Evolutionary conservation across 2,113 vertebrate genomes (phyloP).

Genomic region (Xiphophorus hellerii): DNA sequence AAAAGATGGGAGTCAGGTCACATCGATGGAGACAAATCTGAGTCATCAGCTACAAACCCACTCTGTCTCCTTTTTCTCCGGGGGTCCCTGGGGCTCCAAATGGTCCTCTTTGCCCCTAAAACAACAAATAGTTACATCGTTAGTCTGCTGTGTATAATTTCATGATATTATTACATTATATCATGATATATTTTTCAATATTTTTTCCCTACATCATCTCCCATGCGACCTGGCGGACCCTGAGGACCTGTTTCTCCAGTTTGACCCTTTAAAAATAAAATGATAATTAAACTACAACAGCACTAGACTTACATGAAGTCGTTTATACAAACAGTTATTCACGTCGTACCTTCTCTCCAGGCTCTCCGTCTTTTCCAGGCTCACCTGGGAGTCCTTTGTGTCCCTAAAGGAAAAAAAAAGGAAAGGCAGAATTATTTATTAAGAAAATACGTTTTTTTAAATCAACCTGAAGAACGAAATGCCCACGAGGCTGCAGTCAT

Average conservation of each 20-base stretch:
- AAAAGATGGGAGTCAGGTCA: slow-evolving; percentile 5
- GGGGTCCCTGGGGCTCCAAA: slow-evolving; percentile 73
- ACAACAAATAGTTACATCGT: not conserved
- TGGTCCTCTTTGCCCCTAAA: slow-evolving; percentile 80
- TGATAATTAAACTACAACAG: not conserved
- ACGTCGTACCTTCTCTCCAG: slow-evolving; percentile 76
- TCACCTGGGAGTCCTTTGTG: slow-evolving; percentile 77
- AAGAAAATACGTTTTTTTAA: too few species aligned
- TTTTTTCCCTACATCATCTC: slow-evolving; percentile 76
- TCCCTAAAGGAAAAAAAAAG: slow-evolving; percentile 65
- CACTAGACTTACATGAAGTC: not conserved
- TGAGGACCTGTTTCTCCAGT: slow-evolving; percentile 66
- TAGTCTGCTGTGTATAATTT: not conserved
- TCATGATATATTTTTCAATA: not conserved
- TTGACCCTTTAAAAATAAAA: slow-evolving; percentile 70
- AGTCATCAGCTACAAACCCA: slow-evolving; percentile 42
- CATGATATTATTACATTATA: not conserved
- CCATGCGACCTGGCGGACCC: slow-evolving; percentile 77
- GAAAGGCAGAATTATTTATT: too few species aligned
- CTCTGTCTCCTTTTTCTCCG: slow-evolving; percentile 82
- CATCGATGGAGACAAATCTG: not conserved
- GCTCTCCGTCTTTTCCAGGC: slow-evolving; percentile 68
- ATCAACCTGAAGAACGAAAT: too few species aligned
- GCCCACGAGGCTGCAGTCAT: too few species aligned
- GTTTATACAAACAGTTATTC: not conserved